A percentile compares a stretch with the other conserved stretches of the same genome.
Conservation (phyloP, 2,113 vertebrate species). For the Anguilla japonica region DNA sequence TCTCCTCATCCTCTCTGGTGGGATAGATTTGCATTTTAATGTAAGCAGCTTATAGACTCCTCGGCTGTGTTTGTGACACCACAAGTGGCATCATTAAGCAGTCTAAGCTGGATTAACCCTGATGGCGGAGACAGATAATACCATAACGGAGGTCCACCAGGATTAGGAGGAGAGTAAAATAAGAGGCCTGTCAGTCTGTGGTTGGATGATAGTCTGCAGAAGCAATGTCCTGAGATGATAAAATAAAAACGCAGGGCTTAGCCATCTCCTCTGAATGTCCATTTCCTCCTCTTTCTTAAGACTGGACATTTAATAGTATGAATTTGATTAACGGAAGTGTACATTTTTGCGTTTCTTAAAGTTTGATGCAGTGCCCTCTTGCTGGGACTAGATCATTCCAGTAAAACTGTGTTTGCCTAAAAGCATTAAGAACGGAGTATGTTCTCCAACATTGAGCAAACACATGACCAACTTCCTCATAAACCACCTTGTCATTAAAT, state of each 20-base stretch:
- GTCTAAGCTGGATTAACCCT: slow-evolving; percentile 21
- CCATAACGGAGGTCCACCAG: neutral
- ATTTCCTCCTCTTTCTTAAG: neutral
- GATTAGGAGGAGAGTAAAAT: slow-evolving; percentile 2
- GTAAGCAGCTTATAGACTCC: slow-evolving; percentile 98
- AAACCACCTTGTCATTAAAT: too few species aligned
- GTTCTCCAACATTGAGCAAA: too few species aligned
- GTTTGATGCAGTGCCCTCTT: neutral
- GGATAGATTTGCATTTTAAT: slow-evolving; percentile 99
- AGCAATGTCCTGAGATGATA: neutral
- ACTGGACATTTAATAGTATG: neutral
- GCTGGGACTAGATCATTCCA: neutral
- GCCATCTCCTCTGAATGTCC: neutral
- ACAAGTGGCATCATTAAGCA: slow-evolving; percentile 81
- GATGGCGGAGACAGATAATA: slow-evolving; percentile 10
- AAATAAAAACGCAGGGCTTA: neutral
- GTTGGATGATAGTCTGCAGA: neutral
- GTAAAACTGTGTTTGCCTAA: neutral
- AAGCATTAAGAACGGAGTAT: too few species aligned
- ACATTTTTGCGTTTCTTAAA: neutral
- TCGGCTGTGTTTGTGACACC: slow-evolving; percentile 85
- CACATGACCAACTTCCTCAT: too few species aligned
- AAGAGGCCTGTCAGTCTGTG: neutral
- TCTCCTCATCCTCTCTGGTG: slow-evolving; percentile 81
- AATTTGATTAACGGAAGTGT: neutral